Evolutionary conservation across 2,797 vertebrate genomes (phyloP).

Genomic region (Halcyon chelicuti): DNA sequence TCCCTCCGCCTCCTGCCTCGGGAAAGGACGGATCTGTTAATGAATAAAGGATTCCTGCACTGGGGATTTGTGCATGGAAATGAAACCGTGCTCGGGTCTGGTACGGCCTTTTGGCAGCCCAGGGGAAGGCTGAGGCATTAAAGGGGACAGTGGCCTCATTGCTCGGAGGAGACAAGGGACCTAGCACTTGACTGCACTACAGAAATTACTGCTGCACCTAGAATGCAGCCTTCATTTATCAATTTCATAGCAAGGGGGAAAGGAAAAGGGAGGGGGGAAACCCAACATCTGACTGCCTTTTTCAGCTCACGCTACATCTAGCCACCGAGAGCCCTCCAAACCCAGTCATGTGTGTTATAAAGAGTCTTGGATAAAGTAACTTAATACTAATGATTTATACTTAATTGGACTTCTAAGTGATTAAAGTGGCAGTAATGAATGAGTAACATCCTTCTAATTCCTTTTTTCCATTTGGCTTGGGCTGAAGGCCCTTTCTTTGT

Average conservation of each 20-base stretch:
- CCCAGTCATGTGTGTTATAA: slow-evolving; percentile 72
- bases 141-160: slow-evolving; percentile 81
- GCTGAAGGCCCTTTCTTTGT: slow-evolving; percentile 37
- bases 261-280: slow-evolving; percentile 54
- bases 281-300: slow-evolving; percentile 78
- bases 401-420: slow-evolving; percentile 85
- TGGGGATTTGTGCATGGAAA: slow-evolving; percentile 76
- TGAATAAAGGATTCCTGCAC: slow-evolving; percentile 49
- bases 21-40: slow-evolving; percentile 66
- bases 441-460: slow-evolving; percentile 76
- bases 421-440: slow-evolving; percentile 84
- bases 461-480: slow-evolving; percentile 59
- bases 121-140: slow-evolving; percentile 76
- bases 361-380: slow-evolving; percentile 77
- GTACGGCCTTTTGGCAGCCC: slow-evolving; percentile 71
- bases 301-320: slow-evolving; percentile 73
- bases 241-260: slow-evolving; percentile 80
- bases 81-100: slow-evolving; percentile 46
- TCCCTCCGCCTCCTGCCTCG: background rate
- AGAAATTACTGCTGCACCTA: slow-evolving; percentile 87
- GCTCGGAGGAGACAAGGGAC: slow-evolving; percentile 80
- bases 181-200: slow-evolving; percentile 85
- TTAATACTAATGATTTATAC: slow-evolving; percentile 85
- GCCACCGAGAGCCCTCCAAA: slow-evolving; percentile 69
- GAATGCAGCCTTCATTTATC: slow-evolving; percentile 86